Base-by-base conservation (phyloP, 2,797 vertebrate genomes). In the Peromyscus nudipes region DNA sequence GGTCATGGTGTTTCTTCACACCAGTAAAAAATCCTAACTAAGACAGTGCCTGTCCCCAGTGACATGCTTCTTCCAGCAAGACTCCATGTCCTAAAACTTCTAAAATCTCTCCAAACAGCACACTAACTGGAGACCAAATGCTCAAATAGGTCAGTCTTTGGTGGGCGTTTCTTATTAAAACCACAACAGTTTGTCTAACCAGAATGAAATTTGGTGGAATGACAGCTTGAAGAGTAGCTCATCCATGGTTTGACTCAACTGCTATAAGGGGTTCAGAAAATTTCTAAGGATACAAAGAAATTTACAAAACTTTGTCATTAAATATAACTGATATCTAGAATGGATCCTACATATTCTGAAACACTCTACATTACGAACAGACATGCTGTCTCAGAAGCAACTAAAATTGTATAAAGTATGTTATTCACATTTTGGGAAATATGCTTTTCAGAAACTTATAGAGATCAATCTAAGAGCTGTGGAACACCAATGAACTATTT, bases 201-300 rank as follows among this genome's bases (percentile, higher is more conserved):
- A 89, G 10, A 93, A 71, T 79, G 71, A 92, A 95, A 73, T 73
- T 69, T 34, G 27, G 6, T 92, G 27, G 83, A 84, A 88, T 71
- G 23, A 76, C 19, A 10, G 5, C 37, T 34, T 84, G 34, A 94
- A 84, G 31, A 93, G 80, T 16, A 93, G 2, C 25, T 82, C 49
- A 14, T 52, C 49, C 37, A 69, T 55, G 31, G 19, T 84, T 43
- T 84, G 43, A 76, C 14, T 84, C 88, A 82, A 85, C 43, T 69
- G 40, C 6, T 83, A 79, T 81, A 57, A 83, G 43, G 80, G 11
- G 71, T 3, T 84, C 21, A 93, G 62, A 91, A 89, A 25, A 14
- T 90, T 52, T 75, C 52, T 82, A 57, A 27, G 7, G 49, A 23
- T 17, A n/a, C 12, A 49, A 62, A n/a, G 69, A 77, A 83, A 64